Evolutionary conservation across 1,140 invertebrate species (phyloP).

Genomic region (Calephelis virginiensis): DNA sequence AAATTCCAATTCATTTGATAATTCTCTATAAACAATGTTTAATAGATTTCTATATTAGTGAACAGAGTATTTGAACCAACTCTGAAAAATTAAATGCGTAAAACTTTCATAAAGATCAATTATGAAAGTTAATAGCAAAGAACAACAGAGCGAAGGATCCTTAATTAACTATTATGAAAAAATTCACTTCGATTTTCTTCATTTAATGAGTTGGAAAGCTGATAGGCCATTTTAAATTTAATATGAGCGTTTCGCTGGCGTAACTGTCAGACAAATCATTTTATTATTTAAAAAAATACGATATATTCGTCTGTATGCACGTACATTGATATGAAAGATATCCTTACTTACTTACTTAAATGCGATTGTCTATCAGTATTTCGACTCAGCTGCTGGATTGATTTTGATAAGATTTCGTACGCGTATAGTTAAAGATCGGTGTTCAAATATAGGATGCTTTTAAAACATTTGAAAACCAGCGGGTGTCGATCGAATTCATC

Average conservation of each 20-base stretch:
- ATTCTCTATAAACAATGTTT: not conserved
- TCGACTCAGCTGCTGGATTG: no score
- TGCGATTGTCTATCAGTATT: no score
- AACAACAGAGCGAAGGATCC: conserved; percentile 17
- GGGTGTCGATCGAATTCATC: no score
- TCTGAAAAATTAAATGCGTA: conserved; percentile 3
- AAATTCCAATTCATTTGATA: no score
- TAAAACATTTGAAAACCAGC: no score
- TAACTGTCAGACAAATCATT: not conserved
- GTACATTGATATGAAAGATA: no score
- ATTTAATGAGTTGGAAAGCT: conserved; percentile 33
- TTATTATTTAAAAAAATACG: not conserved
- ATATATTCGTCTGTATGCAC: no score
- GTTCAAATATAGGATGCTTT: no score
- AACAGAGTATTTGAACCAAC: not conserved
- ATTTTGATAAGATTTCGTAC: no score
- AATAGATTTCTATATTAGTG: not conserved
- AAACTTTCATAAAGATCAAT: conserved; percentile 18
- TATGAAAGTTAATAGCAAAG: conserved; percentile 14
- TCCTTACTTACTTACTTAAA: no score
- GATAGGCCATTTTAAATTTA: conserved; percentile 36
- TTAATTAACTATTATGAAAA: conserved; percentile 30
- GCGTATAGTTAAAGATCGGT: no score
- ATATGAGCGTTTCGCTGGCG: conserved; percentile 2
- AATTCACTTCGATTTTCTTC: conserved; percentile 29